Evolutionary conservation across 2,797 vertebrate species (phyloP), one percentile per base, ranked within the genome.

Genomic region (Hoplostethus atlanticus): DNA sequence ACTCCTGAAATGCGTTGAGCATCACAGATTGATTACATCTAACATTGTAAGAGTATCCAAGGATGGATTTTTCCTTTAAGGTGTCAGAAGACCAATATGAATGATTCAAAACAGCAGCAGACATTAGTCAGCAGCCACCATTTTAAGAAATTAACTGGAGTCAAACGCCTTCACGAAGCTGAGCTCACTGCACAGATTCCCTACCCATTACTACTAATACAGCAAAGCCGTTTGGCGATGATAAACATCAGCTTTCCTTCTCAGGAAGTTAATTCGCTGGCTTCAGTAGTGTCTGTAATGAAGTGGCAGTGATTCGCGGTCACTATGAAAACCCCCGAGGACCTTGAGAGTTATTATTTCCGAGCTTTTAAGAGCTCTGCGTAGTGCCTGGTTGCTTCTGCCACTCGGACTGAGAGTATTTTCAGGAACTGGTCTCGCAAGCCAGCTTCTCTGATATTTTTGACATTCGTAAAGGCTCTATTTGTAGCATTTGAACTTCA

Each of bases 271-370:
- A 11, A 11, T 51, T 46, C 36, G 28, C 44, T 50, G 9, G 44
- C 42, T 3, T 65, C 21, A 60, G 30, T 34, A 17, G 21, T 38
- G 28, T 61, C 28, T 55, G 8, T 64, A 63, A 79, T 48, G 42
- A 68, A 55, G 47, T 59, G 42, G 11, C 12, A 17, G 31, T 59
- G 16, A 55, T 31, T 6, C 52, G 44, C 52, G 55, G 66, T 3
- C 8, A 25, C 8, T 50, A 10, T 16, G 38, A 6, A 58, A 53
- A 53, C 36, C 51, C 25, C 2, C 12, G 47, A 42, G 6, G 28
- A 67, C 11, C 10, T 13, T 2, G 6, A 7, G 3, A 30, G 34
- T 40, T 40, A 40, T 40, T 40, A 40, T 40, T 40, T 40, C 38
- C 7, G 6, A 40, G 38, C 38, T 40, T 40, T 10, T 6, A 34